Conservation (phyloP, 2,113 vertebrate genomes). For the Amphiprion percula region DNA sequence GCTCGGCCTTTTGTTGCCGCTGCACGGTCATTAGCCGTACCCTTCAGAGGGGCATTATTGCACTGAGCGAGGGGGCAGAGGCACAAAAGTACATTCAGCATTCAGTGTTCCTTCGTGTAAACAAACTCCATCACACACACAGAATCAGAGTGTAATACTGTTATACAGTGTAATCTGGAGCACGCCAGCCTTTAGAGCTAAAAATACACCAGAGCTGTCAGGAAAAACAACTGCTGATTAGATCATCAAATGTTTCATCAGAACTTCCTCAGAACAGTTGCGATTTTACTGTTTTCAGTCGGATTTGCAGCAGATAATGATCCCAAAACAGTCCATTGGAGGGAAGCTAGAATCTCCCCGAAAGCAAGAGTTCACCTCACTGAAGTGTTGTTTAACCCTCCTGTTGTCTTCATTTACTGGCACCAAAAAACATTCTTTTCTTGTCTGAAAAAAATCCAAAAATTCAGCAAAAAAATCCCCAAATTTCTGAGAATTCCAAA, state of each 20-base stretch:
- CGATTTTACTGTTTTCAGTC: constrained; percentile 6
- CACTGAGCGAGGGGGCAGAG: constrained; percentile 1
- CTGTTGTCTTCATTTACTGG: too few relatives aligned
- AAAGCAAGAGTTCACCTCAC: neutral
- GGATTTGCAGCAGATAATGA: neutral
- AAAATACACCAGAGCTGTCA: constrained; percentile 61
- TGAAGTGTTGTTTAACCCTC: neutral
- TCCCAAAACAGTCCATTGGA: neutral
- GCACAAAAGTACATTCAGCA: constrained; percentile 20
- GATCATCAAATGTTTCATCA: constrained; percentile 62
- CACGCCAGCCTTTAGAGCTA: constrained; percentile 30
- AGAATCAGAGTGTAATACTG: constrained; percentile 51
- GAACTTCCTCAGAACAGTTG: neutral
- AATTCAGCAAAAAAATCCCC: too few relatives aligned
- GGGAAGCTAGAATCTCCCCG: constrained; percentile 3
- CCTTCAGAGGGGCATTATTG: constrained; percentile 30
- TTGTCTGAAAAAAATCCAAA: too few relatives aligned
- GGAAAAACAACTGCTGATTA: constrained; percentile 49
- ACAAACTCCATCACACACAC: constrained; percentile 36
- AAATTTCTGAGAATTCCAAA: too few relatives aligned
- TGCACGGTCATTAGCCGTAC: constrained; percentile 51
- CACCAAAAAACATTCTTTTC: too few relatives aligned
- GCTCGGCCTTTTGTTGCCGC: constrained; percentile 44
- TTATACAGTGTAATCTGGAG: constrained; percentile 61
- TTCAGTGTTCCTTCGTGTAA: constrained; percentile 26